Percentiles rank a stretch among this genome's conserved stretches.
Evolutionary conservation across 2,113 vertebrate genomes (phyloP).

Genomic region (Nycticebus coucang): DNA sequence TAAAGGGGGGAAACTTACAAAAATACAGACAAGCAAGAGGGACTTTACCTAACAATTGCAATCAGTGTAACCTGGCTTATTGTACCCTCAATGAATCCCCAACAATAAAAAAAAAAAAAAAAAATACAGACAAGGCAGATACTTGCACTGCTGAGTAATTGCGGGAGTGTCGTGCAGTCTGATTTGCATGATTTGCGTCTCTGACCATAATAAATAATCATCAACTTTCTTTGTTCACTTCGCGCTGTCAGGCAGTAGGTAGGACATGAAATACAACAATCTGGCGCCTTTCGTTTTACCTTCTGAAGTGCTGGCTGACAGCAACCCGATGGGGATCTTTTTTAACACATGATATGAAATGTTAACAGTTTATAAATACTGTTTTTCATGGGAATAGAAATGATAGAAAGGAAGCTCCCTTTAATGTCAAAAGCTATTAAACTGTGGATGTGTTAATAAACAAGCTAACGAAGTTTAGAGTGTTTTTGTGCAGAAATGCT

Average conservation of each 20-base stretch:
- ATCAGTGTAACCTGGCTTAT: no score
- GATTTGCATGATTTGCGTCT: conserved; percentile 27
- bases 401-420: conserved; percentile 15
- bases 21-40: background rate
- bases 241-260: background rate
- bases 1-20: background rate
- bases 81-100: no score
- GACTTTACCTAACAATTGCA: no score
- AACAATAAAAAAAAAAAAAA: no score
- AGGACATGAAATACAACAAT: background rate
- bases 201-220: background rate
- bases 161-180: background rate
- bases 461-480: background rate
- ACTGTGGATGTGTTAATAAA: conserved; percentile 43
- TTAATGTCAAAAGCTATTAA: conserved; percentile 51
- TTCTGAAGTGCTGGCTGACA: conserved; percentile 22
- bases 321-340: conserved; percentile 25
- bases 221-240: background rate
- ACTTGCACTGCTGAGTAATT: background rate
- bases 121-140: background rate
- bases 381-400: conserved; percentile 45
- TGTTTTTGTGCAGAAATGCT: background rate
- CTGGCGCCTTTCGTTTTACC: conserved; percentile 21
- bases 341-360: conserved; percentile 40
- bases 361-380: conserved; percentile 64